phyloP scores from a whole-genome alignment of 2,113 vertebrate genomes.

The Sardina pilchardus region DNA sequence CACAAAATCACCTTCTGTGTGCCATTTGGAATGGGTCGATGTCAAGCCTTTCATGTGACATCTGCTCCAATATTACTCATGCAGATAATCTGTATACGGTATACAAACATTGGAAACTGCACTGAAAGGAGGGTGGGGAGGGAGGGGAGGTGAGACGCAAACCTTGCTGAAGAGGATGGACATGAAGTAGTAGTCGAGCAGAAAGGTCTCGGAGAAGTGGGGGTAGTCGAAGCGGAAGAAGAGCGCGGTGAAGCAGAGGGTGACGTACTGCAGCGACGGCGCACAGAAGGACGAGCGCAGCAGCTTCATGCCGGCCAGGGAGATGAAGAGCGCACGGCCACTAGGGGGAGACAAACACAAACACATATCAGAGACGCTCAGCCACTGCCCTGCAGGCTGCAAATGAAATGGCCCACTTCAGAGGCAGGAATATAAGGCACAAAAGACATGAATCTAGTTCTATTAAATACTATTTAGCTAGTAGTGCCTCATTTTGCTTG shows the following conservation, averaged over 20 bases:
- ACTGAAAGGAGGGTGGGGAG: not conserved
- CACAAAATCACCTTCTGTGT: not conserved
- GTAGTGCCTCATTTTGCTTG: too few species aligned
- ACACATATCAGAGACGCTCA: not conserved
- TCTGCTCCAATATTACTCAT: not conserved
- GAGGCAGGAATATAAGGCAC: too few species aligned
- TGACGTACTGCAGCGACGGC: slow-evolving; percentile 85
- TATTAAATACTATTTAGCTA: too few species aligned
- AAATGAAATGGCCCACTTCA: not conserved
- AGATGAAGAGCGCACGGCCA: slow-evolving; percentile 84
- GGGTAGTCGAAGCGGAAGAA: slow-evolving; percentile 91
- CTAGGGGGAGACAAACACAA: slow-evolving; percentile 55
- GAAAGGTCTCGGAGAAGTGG: slow-evolving; percentile 85
- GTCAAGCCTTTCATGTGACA: not conserved
- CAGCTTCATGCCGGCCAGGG: slow-evolving; percentile 86
- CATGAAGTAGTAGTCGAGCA: slow-evolving; percentile 90
- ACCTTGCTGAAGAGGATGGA: slow-evolving; percentile 92
- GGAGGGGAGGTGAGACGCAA: not conserved
- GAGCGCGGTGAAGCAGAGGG: slow-evolving; percentile 85
- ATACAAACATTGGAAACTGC: not conserved
- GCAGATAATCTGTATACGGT: not conserved
- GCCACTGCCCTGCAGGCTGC: not conserved
- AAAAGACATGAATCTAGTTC: too few species aligned
- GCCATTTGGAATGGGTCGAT: not conserved
- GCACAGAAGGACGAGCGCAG: slow-evolving; percentile 85